A percentile compares a stretch with the other conserved stretches of the same genome.
Conservation (phyloP, 2,888 invertebrate genomes). For the Thymelicus acteon region DNA sequence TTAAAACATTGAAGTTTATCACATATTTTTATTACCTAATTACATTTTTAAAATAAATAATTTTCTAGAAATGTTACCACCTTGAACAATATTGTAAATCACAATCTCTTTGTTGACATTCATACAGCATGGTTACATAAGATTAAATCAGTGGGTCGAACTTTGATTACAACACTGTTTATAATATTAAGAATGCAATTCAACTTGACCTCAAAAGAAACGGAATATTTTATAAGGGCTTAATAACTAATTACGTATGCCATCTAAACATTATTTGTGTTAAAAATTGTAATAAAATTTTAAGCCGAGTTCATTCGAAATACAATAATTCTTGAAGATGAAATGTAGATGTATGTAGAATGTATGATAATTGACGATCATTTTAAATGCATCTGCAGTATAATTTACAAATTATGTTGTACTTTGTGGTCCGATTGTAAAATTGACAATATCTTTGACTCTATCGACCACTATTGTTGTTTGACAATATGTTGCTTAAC, state of each 20-base stretch:
- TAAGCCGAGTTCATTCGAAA: too few species aligned
- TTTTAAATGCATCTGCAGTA: too few species aligned
- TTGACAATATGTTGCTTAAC: too few species aligned
- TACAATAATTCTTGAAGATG: too few species aligned
- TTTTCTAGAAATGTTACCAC: conserved; percentile 6
- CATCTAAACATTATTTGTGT: too few species aligned
- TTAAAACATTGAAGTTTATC: not conserved
- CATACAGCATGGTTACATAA: not conserved
- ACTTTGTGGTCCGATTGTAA: too few species aligned
- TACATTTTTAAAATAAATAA: conserved; percentile 30
- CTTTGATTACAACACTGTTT: conserved; percentile 15
- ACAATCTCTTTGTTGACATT: conserved; percentile 29
- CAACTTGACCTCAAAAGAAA: conserved; percentile 15
- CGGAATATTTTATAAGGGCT: conserved; percentile 10
- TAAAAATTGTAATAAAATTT: too few species aligned
- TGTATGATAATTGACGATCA: too few species aligned
- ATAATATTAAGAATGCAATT: not conserved
- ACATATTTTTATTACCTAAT: conserved; percentile 32
- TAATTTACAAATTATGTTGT: too few species aligned
- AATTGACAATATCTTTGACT: too few species aligned
- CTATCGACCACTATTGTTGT: too few species aligned
- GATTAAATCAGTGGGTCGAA: conserved; percentile 16
- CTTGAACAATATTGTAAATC: conserved; percentile 19
- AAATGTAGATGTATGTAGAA: too few species aligned
- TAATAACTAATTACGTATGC: not conserved